Conservation (phyloP, 2,888 invertebrate genomes). For the Drosophila prolongata region DNA sequence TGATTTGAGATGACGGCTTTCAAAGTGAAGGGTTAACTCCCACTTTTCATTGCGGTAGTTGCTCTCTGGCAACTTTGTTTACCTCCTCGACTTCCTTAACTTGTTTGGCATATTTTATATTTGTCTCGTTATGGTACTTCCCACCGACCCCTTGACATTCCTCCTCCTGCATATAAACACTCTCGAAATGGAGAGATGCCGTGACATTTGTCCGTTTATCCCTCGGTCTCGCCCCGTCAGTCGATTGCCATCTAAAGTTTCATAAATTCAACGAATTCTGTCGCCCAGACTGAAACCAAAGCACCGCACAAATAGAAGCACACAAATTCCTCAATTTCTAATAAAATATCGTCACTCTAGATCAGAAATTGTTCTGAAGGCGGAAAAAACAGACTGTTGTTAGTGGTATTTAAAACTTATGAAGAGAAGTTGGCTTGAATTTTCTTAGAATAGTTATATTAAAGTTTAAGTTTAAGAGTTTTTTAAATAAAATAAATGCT, state of each 20-base stretch:
- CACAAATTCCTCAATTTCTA: constrained; percentile 1
- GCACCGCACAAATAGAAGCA: not conserved
- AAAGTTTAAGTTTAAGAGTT: too few relatives aligned
- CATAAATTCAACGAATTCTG: constrained; percentile 78
- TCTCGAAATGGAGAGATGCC: constrained; percentile 49
- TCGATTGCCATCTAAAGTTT: constrained; percentile 69
- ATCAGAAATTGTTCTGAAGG: not conserved
- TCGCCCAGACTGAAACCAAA: constrained; percentile 44
- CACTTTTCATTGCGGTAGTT: constrained; percentile 4
- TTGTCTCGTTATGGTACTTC: constrained; percentile 5
- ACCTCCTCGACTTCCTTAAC: constrained; percentile 14
- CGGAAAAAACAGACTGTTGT: not conserved
- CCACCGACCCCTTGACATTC: not conserved
- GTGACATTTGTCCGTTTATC: constrained; percentile 69
- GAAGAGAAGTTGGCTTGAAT: too few relatives aligned
- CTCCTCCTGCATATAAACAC: constrained; percentile 11
- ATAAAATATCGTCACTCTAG: constrained; percentile 1
- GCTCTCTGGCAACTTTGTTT: constrained; percentile 1
- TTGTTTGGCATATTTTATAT: constrained; percentile 35
- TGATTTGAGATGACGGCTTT: constrained; percentile 4
- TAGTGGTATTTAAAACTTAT: too few relatives aligned
- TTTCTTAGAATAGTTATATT: too few relatives aligned
- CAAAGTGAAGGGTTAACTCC: not conserved
- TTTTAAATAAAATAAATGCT: too few relatives aligned
- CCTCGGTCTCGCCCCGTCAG: constrained; percentile 15